Evolutionary conservation across 2,113 vertebrate species (phyloP).

Genomic region (Ornithorhynchus anatinus): DNA sequence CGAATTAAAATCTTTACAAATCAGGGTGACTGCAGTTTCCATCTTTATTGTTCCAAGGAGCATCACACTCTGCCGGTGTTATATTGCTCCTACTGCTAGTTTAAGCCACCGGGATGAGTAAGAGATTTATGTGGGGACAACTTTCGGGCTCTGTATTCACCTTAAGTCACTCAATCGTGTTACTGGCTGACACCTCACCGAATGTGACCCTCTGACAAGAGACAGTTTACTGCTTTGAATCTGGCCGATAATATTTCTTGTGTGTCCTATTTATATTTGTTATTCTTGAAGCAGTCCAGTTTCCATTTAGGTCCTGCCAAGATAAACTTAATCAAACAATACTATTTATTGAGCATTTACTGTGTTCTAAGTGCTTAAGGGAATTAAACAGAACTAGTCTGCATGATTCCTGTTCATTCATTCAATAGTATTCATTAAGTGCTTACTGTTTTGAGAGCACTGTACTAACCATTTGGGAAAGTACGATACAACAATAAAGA

Average conservation of each 20-base stretch:
- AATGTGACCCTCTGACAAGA: not conserved
- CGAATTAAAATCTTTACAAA: not conserved
- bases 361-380: too few species aligned
- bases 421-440: too few species aligned
- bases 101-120: not conserved
- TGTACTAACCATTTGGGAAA: too few species aligned
- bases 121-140: not conserved
- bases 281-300: too few species aligned
- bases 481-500: too few species aligned
- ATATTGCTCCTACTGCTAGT: not conserved
- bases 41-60: not conserved
- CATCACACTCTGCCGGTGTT: not conserved
- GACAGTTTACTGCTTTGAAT: not conserved
- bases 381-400: too few species aligned
- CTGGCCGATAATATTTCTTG: not conserved
- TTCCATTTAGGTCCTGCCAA: too few species aligned
- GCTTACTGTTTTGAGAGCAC: too few species aligned
- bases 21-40: not conserved
- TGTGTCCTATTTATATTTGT: too few species aligned
- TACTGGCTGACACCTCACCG: not conserved
- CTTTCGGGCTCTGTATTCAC: not conserved
- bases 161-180: not conserved
- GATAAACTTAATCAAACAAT: too few species aligned
- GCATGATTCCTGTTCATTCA: too few species aligned
- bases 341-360: too few species aligned